phyloP scores from a whole-genome alignment of 1,140 invertebrate species.

The Caenorhabditis inopinata region DNA sequence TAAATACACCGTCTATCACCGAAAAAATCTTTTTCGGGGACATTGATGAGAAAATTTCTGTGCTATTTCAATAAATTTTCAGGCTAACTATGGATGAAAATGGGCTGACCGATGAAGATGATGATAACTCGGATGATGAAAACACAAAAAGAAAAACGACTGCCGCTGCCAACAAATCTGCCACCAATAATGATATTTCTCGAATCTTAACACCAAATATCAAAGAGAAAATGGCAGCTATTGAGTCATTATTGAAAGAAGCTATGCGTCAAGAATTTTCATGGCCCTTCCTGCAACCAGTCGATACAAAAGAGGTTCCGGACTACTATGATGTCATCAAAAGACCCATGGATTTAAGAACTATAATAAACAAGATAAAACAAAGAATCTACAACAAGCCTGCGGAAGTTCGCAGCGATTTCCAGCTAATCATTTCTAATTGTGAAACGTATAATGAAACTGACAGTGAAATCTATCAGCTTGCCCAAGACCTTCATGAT shows the following conservation, averaged over 20 bases:
- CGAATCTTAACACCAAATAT: not conserved
- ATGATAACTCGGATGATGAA: not conserved
- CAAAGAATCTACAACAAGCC: conserved; percentile 41
- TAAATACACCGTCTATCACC: too few species aligned
- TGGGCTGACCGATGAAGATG: not conserved
- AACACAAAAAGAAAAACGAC: not conserved
- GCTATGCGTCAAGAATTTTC: conserved; percentile 41
- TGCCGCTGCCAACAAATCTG: not conserved
- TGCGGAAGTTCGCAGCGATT: conserved; percentile 18
- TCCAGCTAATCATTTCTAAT: conserved; percentile 41
- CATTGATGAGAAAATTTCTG: too few species aligned
- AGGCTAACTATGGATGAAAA: not conserved
- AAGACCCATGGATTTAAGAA: conserved; percentile 44
- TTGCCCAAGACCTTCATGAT: not conserved
- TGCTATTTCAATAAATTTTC: too few species aligned
- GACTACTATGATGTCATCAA: conserved; percentile 46
- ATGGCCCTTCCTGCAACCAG: conserved; percentile 83
- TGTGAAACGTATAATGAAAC: conserved; percentile 47
- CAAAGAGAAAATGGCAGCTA: conserved; percentile 39
- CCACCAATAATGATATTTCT: not conserved
- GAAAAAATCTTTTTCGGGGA: too few species aligned
- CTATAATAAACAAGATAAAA: conserved; percentile 47
- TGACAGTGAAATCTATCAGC: conserved; percentile 46
- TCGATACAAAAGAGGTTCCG: conserved; percentile 77
- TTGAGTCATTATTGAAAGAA: conserved; percentile 41